Evolutionary conservation across 2,113 vertebrate genomes (phyloP).

Genomic region (Tiliqua scincoides): DNA sequence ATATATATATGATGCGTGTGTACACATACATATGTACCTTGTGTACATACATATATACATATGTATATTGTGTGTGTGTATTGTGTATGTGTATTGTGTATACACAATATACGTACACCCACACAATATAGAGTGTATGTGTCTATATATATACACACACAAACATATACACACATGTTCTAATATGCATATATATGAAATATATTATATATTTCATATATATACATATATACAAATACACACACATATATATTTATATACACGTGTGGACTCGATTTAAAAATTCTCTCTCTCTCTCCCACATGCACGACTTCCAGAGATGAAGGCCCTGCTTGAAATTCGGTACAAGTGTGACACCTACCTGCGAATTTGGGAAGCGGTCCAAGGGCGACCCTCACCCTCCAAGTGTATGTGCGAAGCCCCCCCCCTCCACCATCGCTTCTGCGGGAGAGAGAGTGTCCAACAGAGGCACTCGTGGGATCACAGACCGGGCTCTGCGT

Average conservation of each 20-base stretch:
- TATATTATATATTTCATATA: background rate
- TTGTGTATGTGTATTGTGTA: no score
- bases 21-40: no score
- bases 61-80: no score
- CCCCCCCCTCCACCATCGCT: background rate
- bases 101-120: no score
- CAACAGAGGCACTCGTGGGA: constrained; percentile 46
- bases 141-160: no score
- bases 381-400: constrained; percentile 40
- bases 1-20: no score
- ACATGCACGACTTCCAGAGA: constrained; percentile 21
- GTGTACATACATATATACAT: no score
- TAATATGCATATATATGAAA: no score
- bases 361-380: constrained; percentile 88
- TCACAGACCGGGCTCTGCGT: constrained; percentile 44
- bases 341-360: constrained; percentile 99
- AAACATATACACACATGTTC: no score
- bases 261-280: background rate
- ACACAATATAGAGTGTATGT: no score
- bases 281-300: background rate
- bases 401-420: constrained; percentile 14
- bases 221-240: no score
- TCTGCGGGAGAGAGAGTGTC: background rate
- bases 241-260: no score
- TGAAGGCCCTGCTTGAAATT: constrained; percentile 77